Percentiles rank a stretch among this genome's conserved stretches.
phyloP scores from a whole-genome alignment of 2,797 vertebrate genomes.

The Strix occidentalis region DNA sequence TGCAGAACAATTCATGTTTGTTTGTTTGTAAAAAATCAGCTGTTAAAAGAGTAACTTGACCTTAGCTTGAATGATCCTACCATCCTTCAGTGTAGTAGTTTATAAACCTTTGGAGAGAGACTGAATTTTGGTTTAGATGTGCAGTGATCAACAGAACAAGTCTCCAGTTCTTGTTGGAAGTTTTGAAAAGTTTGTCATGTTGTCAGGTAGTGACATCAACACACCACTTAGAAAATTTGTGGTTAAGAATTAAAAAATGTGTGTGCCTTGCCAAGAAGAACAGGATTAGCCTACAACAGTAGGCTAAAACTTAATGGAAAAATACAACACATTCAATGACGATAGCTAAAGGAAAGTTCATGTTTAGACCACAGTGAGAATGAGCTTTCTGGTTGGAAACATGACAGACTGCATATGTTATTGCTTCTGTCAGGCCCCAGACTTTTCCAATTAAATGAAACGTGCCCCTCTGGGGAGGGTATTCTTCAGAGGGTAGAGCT shows the following conservation, averaged over 20 bases:
- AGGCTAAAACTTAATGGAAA: neutral
- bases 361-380: slow-evolving; percentile 1
- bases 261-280: neutral
- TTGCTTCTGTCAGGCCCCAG: neutral
- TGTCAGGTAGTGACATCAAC: neutral
- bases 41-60: neutral
- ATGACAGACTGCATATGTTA: neutral
- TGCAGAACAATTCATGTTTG: neutral
- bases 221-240: neutral
- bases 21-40: neutral
- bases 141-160: neutral
- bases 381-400: neutral
- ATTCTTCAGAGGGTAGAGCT: neutral
- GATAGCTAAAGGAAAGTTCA: neutral
- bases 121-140: neutral
- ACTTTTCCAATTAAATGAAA: slow-evolving; percentile 30
- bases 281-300: neutral
- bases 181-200: neutral
- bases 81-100: neutral
- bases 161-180: neutral
- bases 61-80: neutral
- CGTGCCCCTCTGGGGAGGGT: neutral
- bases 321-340: neutral
- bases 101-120: neutral
- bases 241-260: neutral